Evolutionary conservation across 2,888 invertebrate species (phyloP).

Genomic region (Zygothrica quintamaculata): DNA sequence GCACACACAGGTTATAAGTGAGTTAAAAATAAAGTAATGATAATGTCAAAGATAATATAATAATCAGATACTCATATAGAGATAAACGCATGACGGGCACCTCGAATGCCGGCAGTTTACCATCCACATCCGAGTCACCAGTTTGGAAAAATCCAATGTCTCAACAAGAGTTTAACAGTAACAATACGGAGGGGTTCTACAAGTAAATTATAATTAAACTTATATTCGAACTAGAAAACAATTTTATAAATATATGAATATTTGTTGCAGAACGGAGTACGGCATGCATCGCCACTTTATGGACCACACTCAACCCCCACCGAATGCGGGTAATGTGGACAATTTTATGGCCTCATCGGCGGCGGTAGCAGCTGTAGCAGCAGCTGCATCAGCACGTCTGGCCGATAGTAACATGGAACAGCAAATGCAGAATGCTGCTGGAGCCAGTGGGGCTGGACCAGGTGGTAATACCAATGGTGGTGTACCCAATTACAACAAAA

Average conservation of each 20-base stretch:
- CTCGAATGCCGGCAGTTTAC: constrained; percentile 83
- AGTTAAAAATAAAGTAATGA: constrained; percentile 17
- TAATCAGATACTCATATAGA: constrained; percentile 51
- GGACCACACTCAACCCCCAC: constrained; percentile 83
- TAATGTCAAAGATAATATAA: not conserved
- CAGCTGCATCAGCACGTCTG: constrained; percentile 80
- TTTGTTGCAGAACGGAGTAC: constrained; percentile 81
- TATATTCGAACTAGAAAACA: not conserved
- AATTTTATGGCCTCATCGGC: constrained; percentile 83
- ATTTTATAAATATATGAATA: not conserved
- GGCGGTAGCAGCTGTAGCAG: constrained; percentile 82
- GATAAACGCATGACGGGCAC: constrained; percentile 84
- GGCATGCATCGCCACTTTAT: constrained; percentile 84
- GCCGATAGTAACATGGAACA: constrained; percentile 83
- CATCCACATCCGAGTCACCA: constrained; percentile 83
- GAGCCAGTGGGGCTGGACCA: constrained; percentile 68
- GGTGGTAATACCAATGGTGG: constrained; percentile 78
- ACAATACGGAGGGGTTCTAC: constrained; percentile 84
- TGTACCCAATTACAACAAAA: constrained; percentile 80
- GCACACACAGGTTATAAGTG: constrained; percentile 83
- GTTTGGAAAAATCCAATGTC: constrained; percentile 85
- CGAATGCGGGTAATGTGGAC: constrained; percentile 80
- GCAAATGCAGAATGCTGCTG: constrained; percentile 75
- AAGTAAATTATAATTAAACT: constrained; percentile 68
- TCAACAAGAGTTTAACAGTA: constrained; percentile 84